These are phyloP conservation scores for Ceryle rudis DNA, from an alignment of 2,797 vertebrate species.

Conservation along the genomic window DNA sequence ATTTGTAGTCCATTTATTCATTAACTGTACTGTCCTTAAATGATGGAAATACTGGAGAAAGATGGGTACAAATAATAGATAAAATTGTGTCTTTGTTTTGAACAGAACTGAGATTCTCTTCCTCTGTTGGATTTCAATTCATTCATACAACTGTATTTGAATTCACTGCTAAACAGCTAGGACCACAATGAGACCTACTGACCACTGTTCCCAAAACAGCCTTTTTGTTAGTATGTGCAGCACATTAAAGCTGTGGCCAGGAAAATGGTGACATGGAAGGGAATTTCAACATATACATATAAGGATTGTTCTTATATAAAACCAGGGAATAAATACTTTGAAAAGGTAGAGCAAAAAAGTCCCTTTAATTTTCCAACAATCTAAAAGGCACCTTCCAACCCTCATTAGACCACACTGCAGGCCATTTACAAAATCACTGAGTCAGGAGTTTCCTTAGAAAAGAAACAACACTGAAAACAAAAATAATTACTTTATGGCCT, in stretches of 20 bases:
- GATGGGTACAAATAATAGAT: not conserved
- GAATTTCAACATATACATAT: not conserved
- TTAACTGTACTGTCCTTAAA: not conserved
- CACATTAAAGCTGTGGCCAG: not conserved
- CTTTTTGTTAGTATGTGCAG: not conserved
- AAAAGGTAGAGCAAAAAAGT: not conserved
- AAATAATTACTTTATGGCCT: conserved; percentile 48
- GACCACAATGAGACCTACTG: not conserved
- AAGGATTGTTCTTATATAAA: not conserved
- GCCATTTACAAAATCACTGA: conserved; percentile 12
- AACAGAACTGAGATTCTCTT: not conserved
- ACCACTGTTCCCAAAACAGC: not conserved
- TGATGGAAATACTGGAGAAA: not conserved
- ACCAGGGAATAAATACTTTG: not conserved
- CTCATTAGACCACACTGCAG: not conserved
- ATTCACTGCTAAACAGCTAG: not conserved
- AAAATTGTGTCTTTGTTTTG: not conserved
- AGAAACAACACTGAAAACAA: not conserved
- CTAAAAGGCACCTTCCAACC: not conserved
- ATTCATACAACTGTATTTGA: not conserved
- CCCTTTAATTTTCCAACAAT: not conserved
- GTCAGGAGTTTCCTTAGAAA: not conserved
- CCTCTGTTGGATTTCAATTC: not conserved
- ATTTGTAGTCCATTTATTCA: not conserved
- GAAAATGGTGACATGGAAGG: not conserved